Base-by-base conservation (phyloP, 2,888 invertebrate genomes). In the Dichetophora obliterata region DNA sequence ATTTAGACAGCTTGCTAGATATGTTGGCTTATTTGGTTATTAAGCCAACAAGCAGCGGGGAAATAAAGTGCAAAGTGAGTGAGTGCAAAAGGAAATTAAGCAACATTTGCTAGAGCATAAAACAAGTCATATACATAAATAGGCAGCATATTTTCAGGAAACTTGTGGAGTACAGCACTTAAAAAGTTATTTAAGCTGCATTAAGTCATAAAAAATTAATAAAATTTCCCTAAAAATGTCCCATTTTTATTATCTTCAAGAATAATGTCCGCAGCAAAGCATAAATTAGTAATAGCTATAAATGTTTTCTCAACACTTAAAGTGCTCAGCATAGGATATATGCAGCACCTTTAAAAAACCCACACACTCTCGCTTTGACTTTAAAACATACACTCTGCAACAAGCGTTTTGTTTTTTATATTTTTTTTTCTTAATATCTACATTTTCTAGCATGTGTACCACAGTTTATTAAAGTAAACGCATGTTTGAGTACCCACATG, bases 401-500 rank as follows among this genome's bases (percentile, higher is more conserved):
- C 63, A n/a, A 37, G 31, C 63, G 22, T n/a, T 54, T 22, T 9
- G 1, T 43, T 43, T 43, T 11, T 43, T 43, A 8, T n/a, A 19
- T 22, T 9, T n/a, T 54, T 19, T 8, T 54, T 9, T 19, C 19
- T 19, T 19, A 54, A 54, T 19, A 54, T 54, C 54, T 54, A 9
- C 6, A 19, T 69, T 50, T 22, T 52, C 31, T 14, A 16, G n/a
- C 34, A 52, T 52, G 54, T 54, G 52, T 27, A 70, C 52, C 54
- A 27, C 31, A 19, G 59, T 48, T 73, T 50, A 63, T 61, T 61
- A 61, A 63, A 73, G 50, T 63, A 50, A 73, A 73, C 72, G 72
- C 72, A 73, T 63, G 72, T 63, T 73, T 63, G 50, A 73, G 72
- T 73, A 63, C 72, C 72, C 72, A 61, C 72, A 73, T 73, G 72